Evolutionary conservation across 2,888 invertebrate genomes (phyloP).

Genomic region (Prosapia bicincta): DNA sequence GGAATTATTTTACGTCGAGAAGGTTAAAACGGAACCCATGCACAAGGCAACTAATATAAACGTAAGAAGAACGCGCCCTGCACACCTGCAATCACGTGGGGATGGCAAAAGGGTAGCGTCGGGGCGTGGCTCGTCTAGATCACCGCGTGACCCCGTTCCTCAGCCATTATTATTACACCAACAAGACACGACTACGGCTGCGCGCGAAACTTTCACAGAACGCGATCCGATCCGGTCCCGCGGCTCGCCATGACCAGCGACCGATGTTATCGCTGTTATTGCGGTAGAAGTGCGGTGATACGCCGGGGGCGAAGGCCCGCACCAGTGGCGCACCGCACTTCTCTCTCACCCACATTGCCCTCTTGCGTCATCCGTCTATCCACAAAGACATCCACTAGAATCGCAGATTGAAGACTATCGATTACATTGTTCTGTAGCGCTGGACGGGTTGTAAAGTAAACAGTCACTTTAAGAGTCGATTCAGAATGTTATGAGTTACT

Average conservation of each 20-base stretch:
- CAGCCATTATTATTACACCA: not conserved
- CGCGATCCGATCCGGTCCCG: conserved; percentile 6
- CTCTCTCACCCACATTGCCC: conserved; percentile 4
- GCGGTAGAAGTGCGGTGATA: conserved; percentile 19
- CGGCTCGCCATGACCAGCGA: not conserved
- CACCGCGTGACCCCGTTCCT: not conserved
- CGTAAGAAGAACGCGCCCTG: no score
- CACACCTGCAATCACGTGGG: not conserved
- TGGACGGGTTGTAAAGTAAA: no score
- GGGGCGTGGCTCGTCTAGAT: not conserved
- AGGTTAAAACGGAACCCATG: no score
- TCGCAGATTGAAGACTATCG: not conserved
- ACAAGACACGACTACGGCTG: not conserved
- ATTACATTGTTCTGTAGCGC: not conserved
- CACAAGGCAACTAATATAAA: no score
- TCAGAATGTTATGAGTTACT: no score
- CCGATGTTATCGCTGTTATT: conserved; percentile 19
- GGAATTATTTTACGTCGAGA: no score
- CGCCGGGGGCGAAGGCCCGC: conserved; percentile 14
- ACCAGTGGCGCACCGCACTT: not conserved
- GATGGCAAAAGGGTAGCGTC: not conserved
- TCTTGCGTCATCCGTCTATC: conserved; percentile 17
- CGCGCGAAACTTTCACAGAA: not conserved
- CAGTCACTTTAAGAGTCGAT: no score
- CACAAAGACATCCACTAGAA: conserved; percentile 16